Evolutionary conservation across 2,113 vertebrate genomes (phyloP), one percentile per base, ranked within the genome.

Genomic region (Andinoacara biseriatus): DNA sequence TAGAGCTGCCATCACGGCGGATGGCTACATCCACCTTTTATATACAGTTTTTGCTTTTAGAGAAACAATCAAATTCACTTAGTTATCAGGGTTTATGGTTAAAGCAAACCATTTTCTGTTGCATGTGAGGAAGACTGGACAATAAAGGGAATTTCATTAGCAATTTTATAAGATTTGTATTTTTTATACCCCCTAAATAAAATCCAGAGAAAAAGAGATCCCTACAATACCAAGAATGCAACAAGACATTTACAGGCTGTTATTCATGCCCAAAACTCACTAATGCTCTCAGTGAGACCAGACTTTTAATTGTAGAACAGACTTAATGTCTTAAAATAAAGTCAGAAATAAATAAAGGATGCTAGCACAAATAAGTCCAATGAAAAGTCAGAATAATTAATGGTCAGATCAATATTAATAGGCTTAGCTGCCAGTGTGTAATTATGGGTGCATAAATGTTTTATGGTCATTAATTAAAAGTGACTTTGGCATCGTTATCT

Each of bases 381-480:
- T 76, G 69, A 92, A 84, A 90, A 90, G 86, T 86, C 82, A 58
- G 76, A 89, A 86, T 87, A 91, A 90, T 87, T 89, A 81, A 86
- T 82, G 60, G 38, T 88, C 35, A 77, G 80, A 92, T 94, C 91
- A 92, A 92, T 94, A 94, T 94, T 93, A 92, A 93, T 94, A 83
- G 86, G 83, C 76, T 85, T 78, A 84, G 81, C 89, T 84, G 84
- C 76, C 84, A 83, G 82, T 84, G 82, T 89, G 87, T 90, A 92
- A 92, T 92, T 89, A 90, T 85, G 84, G 81, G 76, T 60, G 76
- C 82, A 93, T 93, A 82, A 92, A 94, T 91, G 91, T 92, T 95
- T 95, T 76, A 94, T 94, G 86, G 88, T 91, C 94, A 91, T 94
- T 93, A 92, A 93, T 94, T 94, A 94, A 93, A 92, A 91, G 88